phyloP scores from a whole-genome alignment of 2,888 invertebrate genomes.

The Cyrtodaria siliqua region DNA sequence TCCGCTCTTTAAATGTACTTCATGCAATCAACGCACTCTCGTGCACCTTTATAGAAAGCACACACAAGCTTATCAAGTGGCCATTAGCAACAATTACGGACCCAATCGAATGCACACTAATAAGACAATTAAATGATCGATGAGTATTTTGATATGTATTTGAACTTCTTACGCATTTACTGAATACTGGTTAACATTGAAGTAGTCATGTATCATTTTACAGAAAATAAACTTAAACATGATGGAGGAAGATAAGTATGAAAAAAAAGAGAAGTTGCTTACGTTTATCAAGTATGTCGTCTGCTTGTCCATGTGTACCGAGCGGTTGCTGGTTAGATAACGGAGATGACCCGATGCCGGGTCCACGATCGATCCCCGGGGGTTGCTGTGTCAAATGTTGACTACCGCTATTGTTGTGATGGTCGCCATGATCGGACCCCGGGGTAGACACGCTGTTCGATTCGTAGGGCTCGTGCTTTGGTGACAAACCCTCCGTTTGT shows the following conservation, averaged over 20 bases:
- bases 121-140: no score
- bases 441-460: slow-evolving; percentile 41
- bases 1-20: slow-evolving; percentile 5
- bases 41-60: slow-evolving; percentile 3
- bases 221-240: no score
- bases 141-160: no score
- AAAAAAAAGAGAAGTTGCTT: neutral
- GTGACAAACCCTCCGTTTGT: slow-evolving; percentile 39
- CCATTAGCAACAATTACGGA: no score
- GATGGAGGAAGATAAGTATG: no score
- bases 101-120: no score
- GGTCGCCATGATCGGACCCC: slow-evolving; percentile 53
- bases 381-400: slow-evolving; percentile 14
- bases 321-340: slow-evolving; percentile 15
- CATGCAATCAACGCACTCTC: slow-evolving; percentile 6
- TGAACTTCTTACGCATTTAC: no score
- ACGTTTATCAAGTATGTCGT: slow-evolving; percentile 11
- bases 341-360: slow-evolving; percentile 19
- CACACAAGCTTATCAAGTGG: no score
- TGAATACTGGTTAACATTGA: no score
- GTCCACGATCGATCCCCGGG: slow-evolving; percentile 43
- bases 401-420: slow-evolving; percentile 15
- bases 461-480: slow-evolving; percentile 59
- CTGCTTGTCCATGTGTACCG: slow-evolving; percentile 12
- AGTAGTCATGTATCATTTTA: no score